These are phyloP conservation scores for Sylvicola cinctus DNA, from an alignment of 2,888 invertebrate genomes.

Conservation along the genomic window DNA sequence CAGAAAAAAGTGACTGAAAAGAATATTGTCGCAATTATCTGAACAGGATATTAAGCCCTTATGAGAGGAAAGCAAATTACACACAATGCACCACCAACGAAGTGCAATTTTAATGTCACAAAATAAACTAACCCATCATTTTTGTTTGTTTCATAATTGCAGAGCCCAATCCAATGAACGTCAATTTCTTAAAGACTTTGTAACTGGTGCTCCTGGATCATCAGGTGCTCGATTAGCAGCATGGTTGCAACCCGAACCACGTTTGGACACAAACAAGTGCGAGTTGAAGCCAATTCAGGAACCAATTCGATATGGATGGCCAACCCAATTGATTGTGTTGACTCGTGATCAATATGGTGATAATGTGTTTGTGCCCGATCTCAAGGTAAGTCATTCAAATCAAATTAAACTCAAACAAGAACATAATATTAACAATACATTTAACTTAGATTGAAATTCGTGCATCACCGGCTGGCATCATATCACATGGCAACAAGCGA, in stretches of 20 bases:
- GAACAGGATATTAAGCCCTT: too few species aligned
- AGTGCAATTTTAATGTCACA: too few species aligned
- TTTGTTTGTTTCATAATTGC: constrained; percentile 14
- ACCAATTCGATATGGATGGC: constrained; percentile 60
- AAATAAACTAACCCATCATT: too few species aligned
- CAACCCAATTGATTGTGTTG: constrained; percentile 57
- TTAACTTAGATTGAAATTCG: constrained; percentile 14
- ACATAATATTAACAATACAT: constrained; percentile 8
- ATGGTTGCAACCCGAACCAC: constrained; percentile 86
- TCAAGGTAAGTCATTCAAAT: constrained; percentile 39
- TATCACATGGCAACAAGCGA: too few species aligned
- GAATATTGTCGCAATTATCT: too few species aligned
- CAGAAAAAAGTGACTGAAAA: too few species aligned
- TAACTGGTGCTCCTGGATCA: constrained; percentile 60
- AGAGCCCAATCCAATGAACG: constrained; percentile 79
- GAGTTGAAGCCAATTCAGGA: constrained; percentile 58
- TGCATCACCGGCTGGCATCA: constrained; percentile 6
- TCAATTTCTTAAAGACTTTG: constrained; percentile 81
- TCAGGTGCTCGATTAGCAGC: constrained; percentile 84
- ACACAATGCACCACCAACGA: too few species aligned
- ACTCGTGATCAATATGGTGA: constrained; percentile 87
- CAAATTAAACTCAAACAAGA: neutral
- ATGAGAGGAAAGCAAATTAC: too few species aligned
- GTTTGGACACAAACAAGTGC: constrained; percentile 69
- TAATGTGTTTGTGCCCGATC: constrained; percentile 59